These are phyloP conservation scores for Thymelicus sylvestris DNA, from an alignment of 2,888 invertebrate species.

Conservation along the genomic window DNA sequence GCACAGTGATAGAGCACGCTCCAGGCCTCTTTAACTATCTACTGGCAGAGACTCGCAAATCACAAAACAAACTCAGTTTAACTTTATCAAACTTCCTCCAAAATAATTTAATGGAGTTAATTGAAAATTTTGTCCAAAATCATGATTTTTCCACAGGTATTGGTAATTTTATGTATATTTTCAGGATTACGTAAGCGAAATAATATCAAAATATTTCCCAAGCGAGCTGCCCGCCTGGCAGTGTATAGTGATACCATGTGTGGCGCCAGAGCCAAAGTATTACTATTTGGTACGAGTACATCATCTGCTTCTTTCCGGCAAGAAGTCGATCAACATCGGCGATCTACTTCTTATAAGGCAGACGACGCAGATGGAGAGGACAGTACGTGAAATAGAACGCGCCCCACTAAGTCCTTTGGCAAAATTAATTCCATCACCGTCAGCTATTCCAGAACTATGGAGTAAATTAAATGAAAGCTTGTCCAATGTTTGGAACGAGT, in stretches of 20 bases:
- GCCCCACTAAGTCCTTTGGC: constrained; percentile 75
- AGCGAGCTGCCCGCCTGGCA: constrained; percentile 92
- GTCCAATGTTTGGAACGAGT: constrained; percentile 92
- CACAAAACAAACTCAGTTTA: too few species aligned
- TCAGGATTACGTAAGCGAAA: constrained; percentile 91
- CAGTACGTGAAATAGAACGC: constrained; percentile 56
- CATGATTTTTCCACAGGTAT: too few species aligned
- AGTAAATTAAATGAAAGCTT: constrained; percentile 88
- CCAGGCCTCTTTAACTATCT: too few species aligned
- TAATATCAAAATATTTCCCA: constrained; percentile 91
- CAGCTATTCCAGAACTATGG: constrained; percentile 87
- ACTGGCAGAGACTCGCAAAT: too few species aligned
- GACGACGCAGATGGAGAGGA: constrained; percentile 63
- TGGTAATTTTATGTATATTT: constrained; percentile 44
- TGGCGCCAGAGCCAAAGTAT: constrained; percentile 83
- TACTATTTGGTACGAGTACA: constrained; percentile 90
- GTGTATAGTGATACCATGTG: constrained; percentile 88
- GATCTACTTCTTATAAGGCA: constrained; percentile 89
- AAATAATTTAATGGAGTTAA: too few species aligned
- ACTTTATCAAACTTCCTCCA: too few species aligned
- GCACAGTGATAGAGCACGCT: too few species aligned
- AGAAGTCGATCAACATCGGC: constrained; percentile 88
- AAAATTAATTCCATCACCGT: constrained; percentile 84
- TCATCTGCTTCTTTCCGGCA: constrained; percentile 90
- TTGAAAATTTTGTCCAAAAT: too few species aligned